These are phyloP conservation scores for Lethenteron camtschaticum DNA, from an alignment of 2,113 vertebrate genomes.

Conservation along the genomic window DNA sequence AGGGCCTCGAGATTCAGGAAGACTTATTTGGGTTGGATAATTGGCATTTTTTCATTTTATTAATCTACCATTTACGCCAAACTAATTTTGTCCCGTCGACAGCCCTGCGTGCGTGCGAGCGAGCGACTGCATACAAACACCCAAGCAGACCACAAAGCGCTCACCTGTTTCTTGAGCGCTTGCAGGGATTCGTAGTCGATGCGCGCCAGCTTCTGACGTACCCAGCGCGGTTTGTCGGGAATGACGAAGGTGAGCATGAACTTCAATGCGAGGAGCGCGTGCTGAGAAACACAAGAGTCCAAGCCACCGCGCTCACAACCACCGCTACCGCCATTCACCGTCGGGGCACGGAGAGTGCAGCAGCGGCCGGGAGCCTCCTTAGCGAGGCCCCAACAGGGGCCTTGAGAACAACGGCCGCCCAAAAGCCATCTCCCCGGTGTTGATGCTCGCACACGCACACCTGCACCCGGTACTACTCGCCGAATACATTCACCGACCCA, in stretches of 20 bases:
- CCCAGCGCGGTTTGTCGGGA: conserved; percentile 59
- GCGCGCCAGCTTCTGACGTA: conserved; percentile 46
- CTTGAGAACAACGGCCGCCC: background rate
- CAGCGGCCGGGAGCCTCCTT: background rate
- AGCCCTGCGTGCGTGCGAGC: too few relatives aligned
- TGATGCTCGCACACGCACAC: background rate
- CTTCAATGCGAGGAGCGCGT: conserved; percentile 53
- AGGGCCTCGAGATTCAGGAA: too few relatives aligned
- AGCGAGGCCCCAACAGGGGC: background rate
- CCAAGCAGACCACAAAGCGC: conserved; percentile 6
- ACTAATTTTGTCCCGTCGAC: too few relatives aligned
- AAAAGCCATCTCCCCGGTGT: background rate
- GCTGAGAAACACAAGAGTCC: conserved; percentile 25
- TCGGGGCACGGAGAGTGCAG: background rate
- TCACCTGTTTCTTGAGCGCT: conserved; percentile 83
- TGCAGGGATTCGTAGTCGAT: conserved; percentile 78
- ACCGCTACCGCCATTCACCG: background rate
- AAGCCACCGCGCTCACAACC: background rate
- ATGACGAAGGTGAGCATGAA: conserved; percentile 71
- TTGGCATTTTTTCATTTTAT: too few relatives aligned
- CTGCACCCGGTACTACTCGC: background rate
- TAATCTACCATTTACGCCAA: too few relatives aligned
- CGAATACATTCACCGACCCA: too few relatives aligned
- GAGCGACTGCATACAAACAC: too few relatives aligned
- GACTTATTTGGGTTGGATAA: too few relatives aligned